These are phyloP conservation scores for Crotalus viridis DNA, from an alignment of 2,113 vertebrate species.

Conservation along the genomic window DNA sequence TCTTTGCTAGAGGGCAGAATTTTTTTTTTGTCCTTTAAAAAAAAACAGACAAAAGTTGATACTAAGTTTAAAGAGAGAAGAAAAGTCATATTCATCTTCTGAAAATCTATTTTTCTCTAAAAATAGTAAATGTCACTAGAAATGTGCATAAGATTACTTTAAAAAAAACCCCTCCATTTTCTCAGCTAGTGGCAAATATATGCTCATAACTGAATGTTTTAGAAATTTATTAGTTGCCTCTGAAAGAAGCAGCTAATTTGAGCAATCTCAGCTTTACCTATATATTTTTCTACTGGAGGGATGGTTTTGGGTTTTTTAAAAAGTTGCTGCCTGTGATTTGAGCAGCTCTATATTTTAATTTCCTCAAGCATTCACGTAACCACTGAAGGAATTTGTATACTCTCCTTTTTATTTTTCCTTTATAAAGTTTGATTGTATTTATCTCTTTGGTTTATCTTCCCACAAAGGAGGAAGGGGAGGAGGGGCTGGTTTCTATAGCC, in stretches of 20 bases:
- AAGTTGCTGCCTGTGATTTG: too few relatives aligned
- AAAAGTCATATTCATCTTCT: neutral
- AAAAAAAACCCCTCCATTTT: neutral
- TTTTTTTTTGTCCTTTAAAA: neutral
- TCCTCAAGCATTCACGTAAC: too few relatives aligned
- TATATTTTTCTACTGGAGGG: neutral
- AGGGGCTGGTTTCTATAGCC: too few relatives aligned
- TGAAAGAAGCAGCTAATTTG: neutral
- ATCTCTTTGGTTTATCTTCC: too few relatives aligned
- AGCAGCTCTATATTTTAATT: too few relatives aligned
- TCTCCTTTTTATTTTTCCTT: too few relatives aligned
- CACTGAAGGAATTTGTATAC: too few relatives aligned
- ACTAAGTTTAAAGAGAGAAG: neutral
- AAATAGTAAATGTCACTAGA: neutral
- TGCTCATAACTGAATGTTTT: neutral
- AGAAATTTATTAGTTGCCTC: neutral
- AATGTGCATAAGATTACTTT: neutral
- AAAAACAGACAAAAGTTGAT: neutral
- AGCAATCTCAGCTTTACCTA: neutral
- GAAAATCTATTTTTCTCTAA: neutral
- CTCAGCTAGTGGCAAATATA: neutral
- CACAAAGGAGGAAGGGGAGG: too few relatives aligned
- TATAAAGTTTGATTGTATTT: too few relatives aligned
- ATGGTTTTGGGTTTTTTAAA: too few relatives aligned
- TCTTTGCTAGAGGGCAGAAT: neutral